Percentiles rank a stretch among this genome's conserved stretches.
These are phyloP conservation scores for Melitaea cinxia DNA, from an alignment of 1,140 invertebrate genomes.

Conservation along the genomic window DNA sequence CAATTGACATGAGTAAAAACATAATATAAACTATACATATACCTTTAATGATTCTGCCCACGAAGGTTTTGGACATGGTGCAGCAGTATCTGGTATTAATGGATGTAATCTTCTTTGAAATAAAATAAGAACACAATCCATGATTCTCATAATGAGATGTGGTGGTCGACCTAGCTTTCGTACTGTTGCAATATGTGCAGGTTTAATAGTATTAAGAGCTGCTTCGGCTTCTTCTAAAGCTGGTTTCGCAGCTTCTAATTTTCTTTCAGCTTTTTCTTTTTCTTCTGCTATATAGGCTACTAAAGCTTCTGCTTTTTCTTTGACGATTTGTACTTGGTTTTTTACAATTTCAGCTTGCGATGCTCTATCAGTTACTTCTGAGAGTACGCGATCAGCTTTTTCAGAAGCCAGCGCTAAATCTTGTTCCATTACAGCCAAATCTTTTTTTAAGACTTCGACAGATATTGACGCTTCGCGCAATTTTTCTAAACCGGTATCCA, in stretches of 20 bases:
- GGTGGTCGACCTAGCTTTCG: conserved; percentile 96
- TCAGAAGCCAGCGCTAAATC: conserved; percentile 93
- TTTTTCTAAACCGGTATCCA: conserved; percentile 97
- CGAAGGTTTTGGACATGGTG: conserved; percentile 94
- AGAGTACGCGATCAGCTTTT: conserved; percentile 93
- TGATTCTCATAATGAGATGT: conserved; percentile 98
- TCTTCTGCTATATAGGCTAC: conserved; percentile 95
- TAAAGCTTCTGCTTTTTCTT: conserved; percentile 96
- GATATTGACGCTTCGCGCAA: conserved; percentile 96
- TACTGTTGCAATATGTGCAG: conserved; percentile 97
- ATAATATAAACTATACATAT: too few relatives aligned
- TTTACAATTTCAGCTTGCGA: conserved; percentile 97
- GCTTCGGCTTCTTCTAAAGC: conserved; percentile 96
- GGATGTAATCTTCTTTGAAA: conserved; percentile 94
- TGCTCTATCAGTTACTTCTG: conserved; percentile 94
- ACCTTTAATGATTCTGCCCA: conserved; percentile 98
- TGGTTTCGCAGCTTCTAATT: conserved; percentile 94
- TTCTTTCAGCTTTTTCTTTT: conserved; percentile 94
- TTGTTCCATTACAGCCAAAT: conserved; percentile 96
- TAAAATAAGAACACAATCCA: conserved; percentile 97
- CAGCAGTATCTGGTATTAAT: conserved; percentile 89
- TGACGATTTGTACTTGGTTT: conserved; percentile 96
- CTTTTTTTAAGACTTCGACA: conserved; percentile 94
- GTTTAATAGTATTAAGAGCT: conserved; percentile 97
- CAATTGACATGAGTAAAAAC: too few relatives aligned